phyloP scores from a whole-genome alignment of 2,888 invertebrate genomes.

The Margaritifera margaritifera region DNA sequence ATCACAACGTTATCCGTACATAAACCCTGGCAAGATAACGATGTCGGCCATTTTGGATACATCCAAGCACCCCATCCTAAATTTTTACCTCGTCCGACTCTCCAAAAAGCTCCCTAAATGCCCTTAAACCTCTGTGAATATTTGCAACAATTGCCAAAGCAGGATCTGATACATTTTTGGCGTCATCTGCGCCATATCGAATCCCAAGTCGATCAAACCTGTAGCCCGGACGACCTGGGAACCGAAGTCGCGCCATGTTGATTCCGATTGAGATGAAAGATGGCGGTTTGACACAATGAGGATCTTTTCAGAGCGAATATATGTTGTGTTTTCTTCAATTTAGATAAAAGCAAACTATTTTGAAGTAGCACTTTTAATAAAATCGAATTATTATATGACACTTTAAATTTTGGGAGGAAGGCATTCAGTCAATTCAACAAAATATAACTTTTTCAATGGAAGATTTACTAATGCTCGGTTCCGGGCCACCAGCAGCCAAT shows the following conservation, averaged over 20 bases:
- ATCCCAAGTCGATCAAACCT: slow-evolving; percentile 67
- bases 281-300: no score
- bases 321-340: no score
- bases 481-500: slow-evolving; percentile 39
- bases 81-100: slow-evolving; percentile 70
- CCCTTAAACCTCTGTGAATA: slow-evolving; percentile 61
- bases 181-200: slow-evolving; percentile 63
- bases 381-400: no score
- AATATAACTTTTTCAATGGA: no score
- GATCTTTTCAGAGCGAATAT: no score
- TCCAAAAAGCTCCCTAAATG: slow-evolving; percentile 66
- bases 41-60: slow-evolving; percentile 64
- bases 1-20: no score
- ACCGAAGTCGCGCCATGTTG: slow-evolving; percentile 72
- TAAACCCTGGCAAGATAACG: slow-evolving; percentile 25
- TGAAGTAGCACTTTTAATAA: no score
- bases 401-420: no score
- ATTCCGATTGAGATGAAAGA: slow-evolving; percentile 1
- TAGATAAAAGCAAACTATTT: no score
- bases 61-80: slow-evolving; percentile 9
- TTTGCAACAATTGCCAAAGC: slow-evolving; percentile 63
- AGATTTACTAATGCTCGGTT: slow-evolving; percentile 32
- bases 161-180: slow-evolving; percentile 61
- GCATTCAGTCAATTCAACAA: no score
- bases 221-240: slow-evolving; percentile 71